Conservation (phyloP, 2,797 vertebrate genomes). For the Gymnoscopelus microlampas region DNA sequence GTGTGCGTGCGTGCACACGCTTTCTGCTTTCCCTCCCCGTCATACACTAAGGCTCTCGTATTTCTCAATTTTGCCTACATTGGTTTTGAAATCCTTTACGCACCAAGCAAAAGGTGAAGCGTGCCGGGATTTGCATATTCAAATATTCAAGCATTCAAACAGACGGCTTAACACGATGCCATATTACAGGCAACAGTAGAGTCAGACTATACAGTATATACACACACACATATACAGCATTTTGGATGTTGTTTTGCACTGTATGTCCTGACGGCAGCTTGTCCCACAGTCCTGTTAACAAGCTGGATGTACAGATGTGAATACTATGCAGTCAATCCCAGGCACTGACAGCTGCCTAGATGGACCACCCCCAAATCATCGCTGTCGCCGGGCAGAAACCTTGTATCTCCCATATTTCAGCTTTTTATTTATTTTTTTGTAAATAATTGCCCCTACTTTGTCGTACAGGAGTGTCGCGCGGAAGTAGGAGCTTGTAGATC, state of each 20-base stretch:
- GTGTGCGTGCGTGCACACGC: slow-evolving; percentile 28
- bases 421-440: no score
- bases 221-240: not conserved
- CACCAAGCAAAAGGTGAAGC: slow-evolving; percentile 24
- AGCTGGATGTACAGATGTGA: slow-evolving; percentile 75
- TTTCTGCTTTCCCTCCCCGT: not conserved
- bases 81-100: slow-evolving; percentile 3
- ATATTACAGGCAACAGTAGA: slow-evolving; percentile 16
- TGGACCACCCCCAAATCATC: slow-evolving; percentile 54
- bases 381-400: no score
- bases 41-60: slow-evolving; percentile 22
- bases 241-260: slow-evolving; percentile 49
- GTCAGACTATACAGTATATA: slow-evolving; percentile 7
- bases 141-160: slow-evolving; percentile 18
- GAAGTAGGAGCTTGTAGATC: no score
- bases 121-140: slow-evolving; percentile 16
- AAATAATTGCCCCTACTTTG: no score
- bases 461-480: no score
- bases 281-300: slow-evolving; percentile 71
- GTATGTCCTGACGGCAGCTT: slow-evolving; percentile 51
- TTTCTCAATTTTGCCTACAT: slow-evolving; percentile 2
- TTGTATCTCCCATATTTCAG: no score
- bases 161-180: slow-evolving; percentile 16
- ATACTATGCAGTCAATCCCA: slow-evolving; percentile 69
- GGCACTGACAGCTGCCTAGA: slow-evolving; percentile 73